A percentile compares a stretch with the other conserved stretches of the same genome.
Conservation (phyloP, 2,113 vertebrate species). For the Pachypanchax playfairii region DNA sequence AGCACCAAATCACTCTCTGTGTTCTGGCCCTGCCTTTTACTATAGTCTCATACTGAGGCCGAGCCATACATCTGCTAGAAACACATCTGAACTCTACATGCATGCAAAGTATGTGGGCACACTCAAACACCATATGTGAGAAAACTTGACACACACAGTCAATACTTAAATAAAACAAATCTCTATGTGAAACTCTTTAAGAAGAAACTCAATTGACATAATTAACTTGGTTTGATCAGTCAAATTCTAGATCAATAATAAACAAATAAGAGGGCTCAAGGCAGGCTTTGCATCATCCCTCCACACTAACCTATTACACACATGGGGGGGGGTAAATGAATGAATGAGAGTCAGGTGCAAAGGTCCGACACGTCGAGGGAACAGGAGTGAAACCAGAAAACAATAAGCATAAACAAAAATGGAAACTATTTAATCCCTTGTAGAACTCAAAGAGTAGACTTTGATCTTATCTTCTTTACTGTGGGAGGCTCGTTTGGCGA, state of each 20-base stretch:
- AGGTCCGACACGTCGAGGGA: no score
- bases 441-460: no score
- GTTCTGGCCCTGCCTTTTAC: slow-evolving; percentile 26
- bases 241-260: slow-evolving; percentile 47
- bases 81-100: slow-evolving; percentile 46
- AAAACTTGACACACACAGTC: not conserved
- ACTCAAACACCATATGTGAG: slow-evolving; percentile 15
- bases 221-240: slow-evolving; percentile 20
- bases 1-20: slow-evolving; percentile 51
- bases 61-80: slow-evolving; percentile 41
- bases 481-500: no score
- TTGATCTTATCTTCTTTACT: no score
- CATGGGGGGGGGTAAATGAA: no score
- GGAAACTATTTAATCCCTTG: no score
- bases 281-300: slow-evolving; percentile 10
- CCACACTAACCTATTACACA: slow-evolving; percentile 32
- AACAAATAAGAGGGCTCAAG: slow-evolving; percentile 14
- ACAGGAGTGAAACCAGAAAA: no score
- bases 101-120: slow-evolving; percentile 13
- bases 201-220: slow-evolving; percentile 32
- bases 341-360: no score
- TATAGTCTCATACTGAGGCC: slow-evolving; percentile 45
- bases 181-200: slow-evolving; percentile 1
- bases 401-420: no score
- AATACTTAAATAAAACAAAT: not conserved